Evolutionary conservation across 1,140 invertebrate genomes (phyloP).

Genomic region (Brachionus angularis): DNA sequence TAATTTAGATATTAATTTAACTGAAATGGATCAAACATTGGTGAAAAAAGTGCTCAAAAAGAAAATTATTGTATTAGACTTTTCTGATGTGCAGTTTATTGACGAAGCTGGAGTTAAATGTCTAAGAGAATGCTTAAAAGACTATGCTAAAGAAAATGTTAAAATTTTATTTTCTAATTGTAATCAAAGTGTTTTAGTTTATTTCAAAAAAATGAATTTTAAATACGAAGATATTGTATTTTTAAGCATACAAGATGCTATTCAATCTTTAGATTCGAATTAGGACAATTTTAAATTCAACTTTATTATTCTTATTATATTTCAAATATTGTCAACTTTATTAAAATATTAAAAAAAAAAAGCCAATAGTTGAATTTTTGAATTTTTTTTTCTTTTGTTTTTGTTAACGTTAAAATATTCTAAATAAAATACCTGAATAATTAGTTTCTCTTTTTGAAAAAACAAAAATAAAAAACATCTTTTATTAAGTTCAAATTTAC

Average conservation of each 20-base stretch:
- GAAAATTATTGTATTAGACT: constrained; percentile 1
- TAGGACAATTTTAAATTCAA: too few relatives aligned
- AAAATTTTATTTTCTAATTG: constrained; percentile 12
- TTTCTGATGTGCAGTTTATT: constrained; percentile 16
- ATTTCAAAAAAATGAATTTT: constrained; percentile 21
- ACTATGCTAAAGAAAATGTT: constrained; percentile 24
- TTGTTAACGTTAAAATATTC: too few relatives aligned
- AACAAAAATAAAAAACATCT: too few relatives aligned
- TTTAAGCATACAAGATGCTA: constrained; percentile 15
- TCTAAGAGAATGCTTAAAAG: constrained; percentile 8
- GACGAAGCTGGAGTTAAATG: constrained; percentile 36
- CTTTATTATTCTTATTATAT: too few relatives aligned
- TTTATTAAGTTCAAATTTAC: too few relatives aligned
- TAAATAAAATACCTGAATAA: too few relatives aligned
- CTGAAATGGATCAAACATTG: background rate
- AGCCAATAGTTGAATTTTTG: too few relatives aligned
- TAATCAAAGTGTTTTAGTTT: constrained; percentile 1
- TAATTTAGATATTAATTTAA: background rate
- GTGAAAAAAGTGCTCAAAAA: background rate
- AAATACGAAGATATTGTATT: background rate
- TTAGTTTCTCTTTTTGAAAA: too few relatives aligned
- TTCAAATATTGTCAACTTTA: too few relatives aligned
- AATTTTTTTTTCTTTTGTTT: too few relatives aligned
- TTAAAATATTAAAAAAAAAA: too few relatives aligned
- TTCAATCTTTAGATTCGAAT: constrained; percentile 25